Evolutionary conservation across 2,888 invertebrate genomes (phyloP).

Genomic region (Julus scanicus): DNA sequence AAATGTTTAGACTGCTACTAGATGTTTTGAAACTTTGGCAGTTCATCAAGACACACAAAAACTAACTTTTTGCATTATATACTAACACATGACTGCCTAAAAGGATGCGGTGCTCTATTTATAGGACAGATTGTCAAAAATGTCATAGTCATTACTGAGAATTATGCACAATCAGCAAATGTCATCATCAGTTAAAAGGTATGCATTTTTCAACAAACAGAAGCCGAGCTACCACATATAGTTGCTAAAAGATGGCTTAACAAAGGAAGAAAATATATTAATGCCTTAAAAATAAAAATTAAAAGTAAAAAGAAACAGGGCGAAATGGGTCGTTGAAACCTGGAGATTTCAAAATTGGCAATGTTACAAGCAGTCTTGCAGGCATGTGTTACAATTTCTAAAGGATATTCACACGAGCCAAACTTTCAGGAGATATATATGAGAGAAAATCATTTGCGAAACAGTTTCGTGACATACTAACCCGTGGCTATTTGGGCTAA

Average conservation of each 20-base stretch:
- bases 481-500: not conserved
- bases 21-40: not conserved
- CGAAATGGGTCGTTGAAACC: conserved; percentile 40
- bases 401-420: not conserved
- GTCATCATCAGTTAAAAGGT: not conserved
- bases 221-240: not conserved
- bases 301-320: not conserved
- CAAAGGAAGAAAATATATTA: not conserved
- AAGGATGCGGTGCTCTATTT: not conserved
- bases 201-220: not conserved
- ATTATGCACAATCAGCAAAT: not conserved
- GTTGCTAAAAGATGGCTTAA: not conserved
- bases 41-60: not conserved
- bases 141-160: not conserved
- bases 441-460: not conserved
- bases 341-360: not conserved
- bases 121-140: not conserved
- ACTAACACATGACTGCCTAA: not conserved
- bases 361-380: not conserved
- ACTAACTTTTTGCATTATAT: not conserved
- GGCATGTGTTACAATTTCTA: not conserved
- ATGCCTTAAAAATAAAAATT: not conserved
- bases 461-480: not conserved
- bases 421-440: not conserved
- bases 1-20: not conserved